Conservation (phyloP, 2,113 vertebrate genomes). For the Hemiprocne comata region DNA sequence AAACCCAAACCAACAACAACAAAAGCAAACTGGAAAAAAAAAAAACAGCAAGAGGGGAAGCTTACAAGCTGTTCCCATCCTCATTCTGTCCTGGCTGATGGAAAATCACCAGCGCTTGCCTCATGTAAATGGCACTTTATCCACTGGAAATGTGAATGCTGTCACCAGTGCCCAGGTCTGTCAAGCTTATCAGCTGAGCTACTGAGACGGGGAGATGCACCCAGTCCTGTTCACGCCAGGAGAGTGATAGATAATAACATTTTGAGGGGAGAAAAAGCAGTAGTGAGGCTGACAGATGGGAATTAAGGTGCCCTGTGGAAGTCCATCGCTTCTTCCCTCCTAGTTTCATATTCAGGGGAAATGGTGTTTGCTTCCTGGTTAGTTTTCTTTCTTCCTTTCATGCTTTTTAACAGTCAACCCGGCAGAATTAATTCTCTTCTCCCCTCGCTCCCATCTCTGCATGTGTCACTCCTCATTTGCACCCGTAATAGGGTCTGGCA, state of each 20-base stretch:
- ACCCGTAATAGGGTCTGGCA: background rate
- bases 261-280: constrained; percentile 34
- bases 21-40: background rate
- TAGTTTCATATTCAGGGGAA: constrained; percentile 26
- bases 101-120: constrained; percentile 59
- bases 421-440: constrained; percentile 21
- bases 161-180: constrained; percentile 64
- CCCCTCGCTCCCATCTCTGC: background rate
- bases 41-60: background rate
- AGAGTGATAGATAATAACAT: constrained; percentile 73
- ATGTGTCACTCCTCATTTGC: background rate
- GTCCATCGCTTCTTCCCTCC: constrained; percentile 32
- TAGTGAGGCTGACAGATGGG: constrained; percentile 46
- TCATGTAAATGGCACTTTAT: constrained; percentile 72
- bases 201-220: constrained; percentile 55
- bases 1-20: background rate
- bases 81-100: constrained; percentile 30
- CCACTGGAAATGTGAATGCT: constrained; percentile 67
- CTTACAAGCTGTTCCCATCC: constrained; percentile 56
- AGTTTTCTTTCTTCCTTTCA: background rate
- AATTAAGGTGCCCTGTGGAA: constrained; percentile 64
- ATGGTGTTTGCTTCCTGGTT: background rate
- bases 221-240: constrained; percentile 40
- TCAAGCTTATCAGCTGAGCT: constrained; percentile 69
- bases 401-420: background rate